Evolutionary conservation across 2,888 invertebrate genomes (phyloP), one percentile per base, ranked within the genome.

Genomic region (Bimastos eiseni): DNA sequence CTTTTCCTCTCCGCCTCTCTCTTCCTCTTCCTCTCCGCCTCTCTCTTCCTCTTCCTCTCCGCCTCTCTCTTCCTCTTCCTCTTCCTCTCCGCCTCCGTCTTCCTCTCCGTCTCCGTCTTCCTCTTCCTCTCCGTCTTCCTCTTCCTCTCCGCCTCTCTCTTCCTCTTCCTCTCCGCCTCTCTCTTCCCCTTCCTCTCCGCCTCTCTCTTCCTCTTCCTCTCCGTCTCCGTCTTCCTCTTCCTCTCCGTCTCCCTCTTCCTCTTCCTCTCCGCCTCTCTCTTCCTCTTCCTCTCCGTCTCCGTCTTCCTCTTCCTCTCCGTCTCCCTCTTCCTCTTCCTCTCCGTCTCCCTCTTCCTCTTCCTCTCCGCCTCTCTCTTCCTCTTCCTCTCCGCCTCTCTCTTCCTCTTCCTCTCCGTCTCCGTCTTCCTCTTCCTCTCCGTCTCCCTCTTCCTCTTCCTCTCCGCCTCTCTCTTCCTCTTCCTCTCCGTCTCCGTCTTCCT

Each of bases 241-340:
- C 49, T 36, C 5, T 36, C 41, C 15, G 8, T 30, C 15, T 41
- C 44, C 15, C 41, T 30, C 5, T 89, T 41, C 19, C 33, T 41
- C 34, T 89, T 70, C 30, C 70, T 41, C 49, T 89, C 89, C 49
- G 24, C 36, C n/a, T 89, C 55, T 15, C 83, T 83, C 83, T 83
- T 17, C n/a, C 8, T 83, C 83, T n/a, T n/a, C n/a, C n/a, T n/a
- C n/a, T n/a, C n/a, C n/a, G n/a, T n/a, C n/a, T n/a, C n/a, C n/a
- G n/a, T 83, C 15, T 15, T 17, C 17, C 83, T 55, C 70, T 36
- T 36, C 55, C 89, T 89, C 37, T 36, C 19, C n/a, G n/a, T n/a
- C n/a, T n/a, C n/a, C n/a, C n/a, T n/a, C n/a, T n/a, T n/a, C n/a
- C n/a, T n/a, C n/a, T n/a, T n/a, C n/a, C n/a, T n/a, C n/a, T n/a